Conservation (phyloP, 2,797 vertebrate genomes). For the Carcharodon carcharias region DNA sequence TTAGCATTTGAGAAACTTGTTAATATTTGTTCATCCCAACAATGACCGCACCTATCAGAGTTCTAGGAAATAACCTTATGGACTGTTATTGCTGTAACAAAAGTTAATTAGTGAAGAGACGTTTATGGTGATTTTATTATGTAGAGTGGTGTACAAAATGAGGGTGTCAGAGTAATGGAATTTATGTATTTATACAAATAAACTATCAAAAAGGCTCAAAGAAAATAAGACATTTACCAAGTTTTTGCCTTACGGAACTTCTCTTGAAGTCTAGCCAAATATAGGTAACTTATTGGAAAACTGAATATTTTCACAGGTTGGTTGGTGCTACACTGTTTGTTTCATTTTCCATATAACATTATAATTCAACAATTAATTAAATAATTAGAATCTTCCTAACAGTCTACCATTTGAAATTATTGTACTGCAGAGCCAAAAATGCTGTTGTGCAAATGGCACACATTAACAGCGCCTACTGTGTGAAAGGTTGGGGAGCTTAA, state of each 20-base stretch:
- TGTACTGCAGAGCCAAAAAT: background rate
- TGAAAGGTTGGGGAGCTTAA: background rate
- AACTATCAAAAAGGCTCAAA: background rate
- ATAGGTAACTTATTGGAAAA: background rate
- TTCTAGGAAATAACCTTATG: constrained; percentile 19
- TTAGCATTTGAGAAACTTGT: background rate
- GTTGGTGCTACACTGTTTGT: background rate
- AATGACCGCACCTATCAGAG: background rate
- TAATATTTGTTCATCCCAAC: constrained; percentile 27
- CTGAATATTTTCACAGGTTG: background rate
- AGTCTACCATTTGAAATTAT: background rate
- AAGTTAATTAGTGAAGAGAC: constrained; percentile 23
- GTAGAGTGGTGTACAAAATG: background rate
- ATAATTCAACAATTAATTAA: background rate
- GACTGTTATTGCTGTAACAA: background rate
- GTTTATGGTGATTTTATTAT: background rate
- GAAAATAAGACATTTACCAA: background rate
- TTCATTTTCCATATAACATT: background rate
- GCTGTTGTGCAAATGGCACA: background rate
- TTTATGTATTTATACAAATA: background rate
- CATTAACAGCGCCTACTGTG: background rate
- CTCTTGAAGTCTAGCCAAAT: background rate
- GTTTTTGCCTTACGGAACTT: background rate
- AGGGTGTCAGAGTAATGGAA: background rate
- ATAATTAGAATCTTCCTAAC: background rate